Base-by-base conservation (phyloP, 2,113 vertebrate genomes). In the Oncorhynchus masou region DNA sequence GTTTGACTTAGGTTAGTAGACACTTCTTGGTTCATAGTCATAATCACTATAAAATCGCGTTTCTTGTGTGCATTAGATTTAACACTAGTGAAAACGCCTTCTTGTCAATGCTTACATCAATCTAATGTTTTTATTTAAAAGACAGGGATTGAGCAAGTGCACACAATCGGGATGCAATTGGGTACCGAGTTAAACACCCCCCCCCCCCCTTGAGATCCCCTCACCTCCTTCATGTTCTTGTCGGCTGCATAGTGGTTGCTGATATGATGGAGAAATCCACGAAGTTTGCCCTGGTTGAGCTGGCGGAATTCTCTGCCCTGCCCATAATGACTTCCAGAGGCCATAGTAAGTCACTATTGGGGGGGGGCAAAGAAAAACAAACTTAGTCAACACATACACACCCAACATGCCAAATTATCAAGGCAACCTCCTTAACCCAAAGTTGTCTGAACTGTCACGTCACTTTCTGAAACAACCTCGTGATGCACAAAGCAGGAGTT, bases 161-260 rank as follows among this genome's bases (percentile, higher is more conserved):
- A 19, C 51, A 54, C 51, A 5, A 19, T 54, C 5, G 16, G 51
- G 51, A 54, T 15, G n/a, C n/a, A 62, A 22, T 9, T 62, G 7
- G 8, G 59, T 62, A 62, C n/a, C 8, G 24, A 62, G 29, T 13
- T 31, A 20, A 68, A 45, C 5, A 19, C 16, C 12, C 0, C 13
- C 20, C 0, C 13, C 20, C 16, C 20, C 59, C n/a, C 2, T 8
- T n/a, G 5, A 57, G 6, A 25, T 59, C 34, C 34, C 45, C 89
- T 25, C 85, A 93, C 93, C 93, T 93, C 86, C 91, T 88, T 94
- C 93, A 99, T 99, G 95, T 94, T 99, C 94, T 96, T 93, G 84
- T 89, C 92, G 92, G 91, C 93, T 86, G 89, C 93, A 93, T 88
- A 88, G 87, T 91, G 91, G 84, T 91, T 89, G 86, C 90, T 92